Conservation (phyloP, 2,888 invertebrate genomes). For the Blastobasis lacticolella region DNA sequence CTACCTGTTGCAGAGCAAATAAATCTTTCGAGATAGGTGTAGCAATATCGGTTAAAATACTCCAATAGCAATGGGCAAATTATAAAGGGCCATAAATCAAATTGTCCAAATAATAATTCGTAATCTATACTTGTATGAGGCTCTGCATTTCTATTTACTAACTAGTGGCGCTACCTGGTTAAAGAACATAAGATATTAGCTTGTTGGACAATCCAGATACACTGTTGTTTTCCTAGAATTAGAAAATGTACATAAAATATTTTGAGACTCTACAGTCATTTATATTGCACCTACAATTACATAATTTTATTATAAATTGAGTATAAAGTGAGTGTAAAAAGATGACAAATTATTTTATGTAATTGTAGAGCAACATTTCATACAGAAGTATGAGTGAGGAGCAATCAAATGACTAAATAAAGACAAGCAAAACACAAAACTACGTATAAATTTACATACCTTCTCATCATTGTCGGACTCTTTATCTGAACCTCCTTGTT, state of each 20-base stretch:
- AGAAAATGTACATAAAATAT: constrained; percentile 6
- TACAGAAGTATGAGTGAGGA: neutral
- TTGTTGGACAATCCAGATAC: constrained; percentile 69
- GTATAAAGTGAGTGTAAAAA: too few species aligned
- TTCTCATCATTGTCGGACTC: constrained; percentile 94
- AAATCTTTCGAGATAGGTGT: too few species aligned
- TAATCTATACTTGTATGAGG: constrained; percentile 6
- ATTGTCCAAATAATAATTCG: too few species aligned
- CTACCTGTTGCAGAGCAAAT: constrained; percentile 27
- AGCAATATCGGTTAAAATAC: too few species aligned
- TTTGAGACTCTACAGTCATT: neutral
- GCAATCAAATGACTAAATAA: neutral
- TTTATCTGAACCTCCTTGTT: constrained; percentile 86
- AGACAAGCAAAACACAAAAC: too few species aligned
- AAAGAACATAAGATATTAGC: constrained; percentile 1
- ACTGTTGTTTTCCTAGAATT: constrained; percentile 22
- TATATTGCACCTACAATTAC: neutral
- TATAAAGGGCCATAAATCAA: too few species aligned
- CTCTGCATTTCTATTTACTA: constrained; percentile 62
- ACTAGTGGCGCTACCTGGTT: constrained; percentile 22
- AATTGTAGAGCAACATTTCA: too few species aligned
- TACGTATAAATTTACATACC: constrained; percentile 70
- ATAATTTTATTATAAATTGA: too few species aligned
- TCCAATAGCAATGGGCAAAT: too few species aligned
- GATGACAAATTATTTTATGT: too few species aligned